Conservation (phyloP, 2,113 vertebrate species). For the Chloebia gouldiae region DNA sequence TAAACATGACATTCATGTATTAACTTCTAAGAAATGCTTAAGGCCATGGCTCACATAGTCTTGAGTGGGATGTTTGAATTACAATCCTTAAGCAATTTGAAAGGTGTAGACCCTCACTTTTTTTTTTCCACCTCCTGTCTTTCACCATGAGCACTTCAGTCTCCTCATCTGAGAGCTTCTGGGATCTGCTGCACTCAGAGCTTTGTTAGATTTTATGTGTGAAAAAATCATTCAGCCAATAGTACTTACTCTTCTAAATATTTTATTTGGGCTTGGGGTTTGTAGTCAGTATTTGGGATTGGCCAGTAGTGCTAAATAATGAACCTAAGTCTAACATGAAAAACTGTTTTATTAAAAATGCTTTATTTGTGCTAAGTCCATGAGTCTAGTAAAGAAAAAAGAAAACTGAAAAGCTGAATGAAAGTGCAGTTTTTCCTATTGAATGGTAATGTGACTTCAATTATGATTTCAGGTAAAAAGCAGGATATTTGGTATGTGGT, state of each 20-base stretch:
- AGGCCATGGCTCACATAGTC: not conserved
- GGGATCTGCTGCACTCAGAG: not conserved
- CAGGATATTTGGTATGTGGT: conserved; percentile 97
- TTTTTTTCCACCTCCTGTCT: not conserved
- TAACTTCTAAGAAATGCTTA: not conserved
- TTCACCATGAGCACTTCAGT: not conserved
- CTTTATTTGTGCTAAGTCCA: not conserved
- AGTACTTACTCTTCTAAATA: not conserved
- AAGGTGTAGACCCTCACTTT: not conserved
- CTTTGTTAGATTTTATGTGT: not conserved
- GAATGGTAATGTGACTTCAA: not conserved
- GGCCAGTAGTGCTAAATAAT: not conserved
- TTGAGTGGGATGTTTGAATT: not conserved
- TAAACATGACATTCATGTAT: not conserved
- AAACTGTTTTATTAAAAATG: not conserved
- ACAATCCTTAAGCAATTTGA: not conserved
- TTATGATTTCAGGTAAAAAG: conserved; percentile 86
- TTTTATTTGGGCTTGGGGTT: not conserved
- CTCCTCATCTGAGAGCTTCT: not conserved
- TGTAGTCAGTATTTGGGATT: not conserved
- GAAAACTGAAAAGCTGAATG: not conserved
- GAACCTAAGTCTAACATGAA: not conserved
- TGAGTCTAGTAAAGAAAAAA: not conserved
- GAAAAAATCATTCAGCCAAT: not conserved
- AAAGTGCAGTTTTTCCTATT: not conserved